These are phyloP conservation scores for Selene dorsalis DNA, from an alignment of 2,797 vertebrate genomes.

Conservation along the genomic window DNA sequence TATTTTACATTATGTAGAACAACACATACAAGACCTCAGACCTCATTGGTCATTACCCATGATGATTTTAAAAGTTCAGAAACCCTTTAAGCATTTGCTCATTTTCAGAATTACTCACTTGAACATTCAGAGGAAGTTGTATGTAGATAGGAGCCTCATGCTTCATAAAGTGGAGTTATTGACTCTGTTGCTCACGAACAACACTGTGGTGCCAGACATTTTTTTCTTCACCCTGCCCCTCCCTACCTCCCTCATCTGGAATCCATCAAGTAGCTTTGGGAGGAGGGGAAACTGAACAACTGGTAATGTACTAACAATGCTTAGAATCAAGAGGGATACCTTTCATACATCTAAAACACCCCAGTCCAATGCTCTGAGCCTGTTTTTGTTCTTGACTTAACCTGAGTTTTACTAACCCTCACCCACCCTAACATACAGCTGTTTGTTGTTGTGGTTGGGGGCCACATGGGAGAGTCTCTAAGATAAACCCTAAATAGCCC, in stretches of 20 bases:
- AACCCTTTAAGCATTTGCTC: no score
- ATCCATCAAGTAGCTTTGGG: slow-evolving; percentile 88
- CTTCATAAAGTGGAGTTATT: slow-evolving; percentile 91
- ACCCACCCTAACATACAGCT: slow-evolving; percentile 32
- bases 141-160: slow-evolving; percentile 39
- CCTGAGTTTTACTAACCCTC: slow-evolving; percentile 53
- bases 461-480: slow-evolving; percentile 64
- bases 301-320: slow-evolving; percentile 85
- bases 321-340: slow-evolving; percentile 73
- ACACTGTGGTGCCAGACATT: slow-evolving; percentile 89
- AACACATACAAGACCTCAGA: no score
- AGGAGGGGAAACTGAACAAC: slow-evolving; percentile 82
- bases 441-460: slow-evolving; percentile 52
- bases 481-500: slow-evolving; percentile 79
- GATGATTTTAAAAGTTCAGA: no score
- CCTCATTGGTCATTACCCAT: no score
- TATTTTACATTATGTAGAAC: no score
- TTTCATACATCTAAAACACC: slow-evolving; percentile 74
- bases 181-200: slow-evolving; percentile 89
- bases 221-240: slow-evolving; percentile 71
- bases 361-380: slow-evolving; percentile 61
- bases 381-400: slow-evolving; percentile 68
- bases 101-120: no score
- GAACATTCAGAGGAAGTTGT: no score
- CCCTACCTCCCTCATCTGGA: slow-evolving; percentile 92